Conservation (phyloP, 1,140 invertebrate genomes). For the Drosophila arizonae region DNA sequence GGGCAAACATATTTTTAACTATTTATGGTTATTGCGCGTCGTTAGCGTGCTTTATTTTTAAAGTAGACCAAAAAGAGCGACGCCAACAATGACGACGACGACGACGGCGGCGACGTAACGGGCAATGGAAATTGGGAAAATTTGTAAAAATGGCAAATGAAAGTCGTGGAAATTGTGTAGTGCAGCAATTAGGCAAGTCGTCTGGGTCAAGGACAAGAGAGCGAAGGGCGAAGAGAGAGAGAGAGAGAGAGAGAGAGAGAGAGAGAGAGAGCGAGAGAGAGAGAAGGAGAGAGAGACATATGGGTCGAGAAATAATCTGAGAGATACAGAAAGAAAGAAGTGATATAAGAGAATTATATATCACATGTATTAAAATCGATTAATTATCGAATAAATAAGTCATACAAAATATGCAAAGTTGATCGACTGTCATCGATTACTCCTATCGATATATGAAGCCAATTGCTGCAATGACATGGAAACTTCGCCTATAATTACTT, state of each 20-base stretch:
- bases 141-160: slow-evolving; percentile 17
- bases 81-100: slow-evolving; percentile 7
- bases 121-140: slow-evolving; percentile 26
- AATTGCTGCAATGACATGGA: too few species aligned
- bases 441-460: too few species aligned
- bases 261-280: too few species aligned
- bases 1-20: slow-evolving; percentile 39
- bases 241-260: neutral
- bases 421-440: too few species aligned
- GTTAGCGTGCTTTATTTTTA: slow-evolving; percentile 53
- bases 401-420: too few species aligned
- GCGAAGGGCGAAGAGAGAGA: neutral
- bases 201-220: slow-evolving; percentile 26
- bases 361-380: too few species aligned
- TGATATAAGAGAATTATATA: too few species aligned
- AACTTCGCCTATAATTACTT: too few species aligned
- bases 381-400: too few species aligned
- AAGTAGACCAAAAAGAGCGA: slow-evolving; percentile 31
- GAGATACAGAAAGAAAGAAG: too few species aligned
- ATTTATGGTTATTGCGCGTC: slow-evolving; percentile 52
- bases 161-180: slow-evolving; percentile 1
- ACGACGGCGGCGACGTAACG: slow-evolving; percentile 10
- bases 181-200: slow-evolving; percentile 33
- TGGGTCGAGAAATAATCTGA: too few species aligned
- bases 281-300: too few species aligned